Conservation (phyloP, 2,888 invertebrate species). For the Cerceris rybyensis region DNA sequence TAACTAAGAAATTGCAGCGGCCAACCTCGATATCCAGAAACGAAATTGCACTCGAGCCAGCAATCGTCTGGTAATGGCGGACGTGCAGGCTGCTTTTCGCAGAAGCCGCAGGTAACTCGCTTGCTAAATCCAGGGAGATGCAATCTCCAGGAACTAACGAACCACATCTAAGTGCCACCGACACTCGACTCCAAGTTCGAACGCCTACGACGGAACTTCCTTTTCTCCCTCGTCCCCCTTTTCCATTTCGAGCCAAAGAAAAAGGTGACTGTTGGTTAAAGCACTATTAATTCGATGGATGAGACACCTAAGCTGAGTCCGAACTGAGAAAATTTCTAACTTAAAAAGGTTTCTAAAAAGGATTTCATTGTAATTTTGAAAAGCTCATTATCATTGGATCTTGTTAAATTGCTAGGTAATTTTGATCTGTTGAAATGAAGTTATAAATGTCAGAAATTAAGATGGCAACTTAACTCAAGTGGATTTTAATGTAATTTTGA, state of each 20-base stretch:
- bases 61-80: slow-evolving; percentile 55
- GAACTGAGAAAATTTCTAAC: no score
- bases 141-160: slow-evolving; percentile 65
- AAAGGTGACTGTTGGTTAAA: background rate
- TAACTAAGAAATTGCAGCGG: slow-evolving; percentile 46
- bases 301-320: no score
- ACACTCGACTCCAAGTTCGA: slow-evolving; percentile 50
- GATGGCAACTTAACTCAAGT: no score
- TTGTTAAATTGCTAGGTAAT: no score
- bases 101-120: slow-evolving; percentile 48
- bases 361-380: no score
- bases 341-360: no score
- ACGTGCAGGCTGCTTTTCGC: slow-evolving; percentile 36
- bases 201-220: slow-evolving; percentile 33
- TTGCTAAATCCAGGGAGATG: slow-evolving; percentile 54
- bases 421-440: no score
- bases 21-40: slow-evolving; percentile 43
- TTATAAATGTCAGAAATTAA: no score
- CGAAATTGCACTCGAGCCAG: slow-evolving; percentile 53
- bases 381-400: no score
- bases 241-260: slow-evolving; percentile 9
- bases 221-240: slow-evolving; percentile 8
- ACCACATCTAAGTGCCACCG: slow-evolving; percentile 67
- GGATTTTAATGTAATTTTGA: no score
- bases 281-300: no score